A percentile compares a stretch with the other conserved stretches of the same genome.
phyloP scores from a whole-genome alignment of 2,797 vertebrate species.

The Leucoraja ocellata region DNA sequence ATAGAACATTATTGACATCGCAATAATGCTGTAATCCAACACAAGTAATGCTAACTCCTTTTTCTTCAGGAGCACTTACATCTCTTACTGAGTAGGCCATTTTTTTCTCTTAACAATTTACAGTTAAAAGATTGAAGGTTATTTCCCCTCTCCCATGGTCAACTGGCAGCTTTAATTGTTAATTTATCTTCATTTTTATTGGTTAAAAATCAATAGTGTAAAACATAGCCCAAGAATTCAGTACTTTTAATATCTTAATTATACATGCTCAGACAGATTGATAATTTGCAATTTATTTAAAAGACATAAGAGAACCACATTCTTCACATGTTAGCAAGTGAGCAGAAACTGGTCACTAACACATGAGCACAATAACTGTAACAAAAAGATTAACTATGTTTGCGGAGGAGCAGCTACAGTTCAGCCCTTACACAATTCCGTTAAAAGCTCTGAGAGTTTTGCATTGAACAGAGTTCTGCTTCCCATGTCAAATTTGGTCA shows the following conservation, averaged over 20 bases:
- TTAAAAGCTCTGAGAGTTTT: neutral
- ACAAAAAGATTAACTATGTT: neutral
- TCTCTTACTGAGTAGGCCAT: constrained; percentile 26
- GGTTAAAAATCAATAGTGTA: constrained; percentile 31
- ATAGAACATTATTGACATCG: constrained; percentile 94
- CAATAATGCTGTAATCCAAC: constrained; percentile 87
- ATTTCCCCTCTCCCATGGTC: constrained; percentile 33
- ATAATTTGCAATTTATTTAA: constrained; percentile 5
- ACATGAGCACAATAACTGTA: neutral
- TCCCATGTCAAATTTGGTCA: neutral
- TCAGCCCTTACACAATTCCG: neutral
- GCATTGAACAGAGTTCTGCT: neutral
- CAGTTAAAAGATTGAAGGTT: constrained; percentile 22
- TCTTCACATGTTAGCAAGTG: constrained; percentile 13
- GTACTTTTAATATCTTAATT: constrained; percentile 38
- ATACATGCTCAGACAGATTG: constrained; percentile 31
- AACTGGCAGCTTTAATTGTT: constrained; percentile 18
- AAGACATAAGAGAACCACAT: neutral
- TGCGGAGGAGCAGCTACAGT: neutral
- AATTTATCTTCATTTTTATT: constrained; percentile 30
- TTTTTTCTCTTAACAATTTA: constrained; percentile 4
- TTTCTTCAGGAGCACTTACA: constrained; percentile 32
- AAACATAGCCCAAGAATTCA: constrained; percentile 27
- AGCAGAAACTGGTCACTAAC: constrained; percentile 4
- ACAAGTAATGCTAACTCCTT: constrained; percentile 31